These are phyloP conservation scores for Trematomus loennbergii DNA, from an alignment of 2,113 vertebrate genomes.

Conservation along the genomic window DNA sequence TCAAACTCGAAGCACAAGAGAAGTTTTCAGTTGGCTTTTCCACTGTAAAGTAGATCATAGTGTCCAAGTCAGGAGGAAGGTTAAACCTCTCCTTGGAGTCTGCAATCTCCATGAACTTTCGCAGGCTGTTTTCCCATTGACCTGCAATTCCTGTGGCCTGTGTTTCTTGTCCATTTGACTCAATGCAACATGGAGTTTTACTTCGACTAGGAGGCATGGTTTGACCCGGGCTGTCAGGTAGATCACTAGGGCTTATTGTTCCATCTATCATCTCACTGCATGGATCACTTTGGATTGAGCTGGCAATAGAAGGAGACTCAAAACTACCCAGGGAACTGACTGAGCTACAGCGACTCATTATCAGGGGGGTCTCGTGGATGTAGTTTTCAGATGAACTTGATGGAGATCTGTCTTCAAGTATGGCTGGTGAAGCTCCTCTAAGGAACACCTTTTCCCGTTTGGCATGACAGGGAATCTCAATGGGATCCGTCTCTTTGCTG, in stretches of 20 bases:
- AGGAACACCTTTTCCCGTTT: constrained; percentile 85
- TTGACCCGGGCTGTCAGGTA: constrained; percentile 97
- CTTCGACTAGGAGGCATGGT: constrained; percentile 98
- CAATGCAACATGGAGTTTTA: constrained; percentile 92
- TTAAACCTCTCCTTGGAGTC: constrained; percentile 96
- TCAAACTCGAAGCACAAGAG: constrained; percentile 97
- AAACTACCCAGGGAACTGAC: constrained; percentile 98
- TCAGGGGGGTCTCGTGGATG: constrained; percentile 94
- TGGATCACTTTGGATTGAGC: constrained; percentile 97
- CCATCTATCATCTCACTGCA: constrained; percentile 98
- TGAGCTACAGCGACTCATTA: constrained; percentile 97
- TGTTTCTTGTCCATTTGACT: constrained; percentile 84
- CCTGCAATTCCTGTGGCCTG: constrained; percentile 86
- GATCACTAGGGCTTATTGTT: constrained; percentile 95
- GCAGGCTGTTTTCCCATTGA: constrained; percentile 95
- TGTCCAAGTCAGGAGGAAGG: constrained; percentile 93
- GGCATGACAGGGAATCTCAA: constrained; percentile 82
- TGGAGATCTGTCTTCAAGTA: constrained; percentile 90
- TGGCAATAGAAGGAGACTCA: constrained; percentile 95
- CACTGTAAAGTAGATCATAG: constrained; percentile 96
- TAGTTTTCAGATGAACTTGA: constrained; percentile 98
- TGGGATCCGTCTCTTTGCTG: constrained; percentile 80
- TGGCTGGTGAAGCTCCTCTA: constrained; percentile 78
- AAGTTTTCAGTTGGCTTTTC: constrained; percentile 99
- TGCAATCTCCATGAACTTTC: constrained; percentile 94